Percentiles rank a stretch among this genome's conserved stretches.
phyloP scores from a whole-genome alignment of 2,888 invertebrate genomes.

The Netelia inedita region DNA sequence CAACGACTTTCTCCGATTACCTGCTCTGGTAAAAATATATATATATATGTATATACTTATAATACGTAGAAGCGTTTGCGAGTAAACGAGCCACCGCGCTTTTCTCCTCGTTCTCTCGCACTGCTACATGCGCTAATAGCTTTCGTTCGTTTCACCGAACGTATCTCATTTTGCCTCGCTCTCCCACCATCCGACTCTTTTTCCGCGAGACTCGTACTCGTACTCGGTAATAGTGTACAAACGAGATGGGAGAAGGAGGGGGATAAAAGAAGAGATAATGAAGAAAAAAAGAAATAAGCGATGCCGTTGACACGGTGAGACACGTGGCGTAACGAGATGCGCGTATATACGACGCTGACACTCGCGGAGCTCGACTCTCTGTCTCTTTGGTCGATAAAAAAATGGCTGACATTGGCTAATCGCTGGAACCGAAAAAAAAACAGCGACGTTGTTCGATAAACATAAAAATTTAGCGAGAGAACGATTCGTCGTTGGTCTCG shows the following conservation, averaged over 20 bases:
- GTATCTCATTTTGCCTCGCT: neutral
- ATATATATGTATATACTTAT: neutral
- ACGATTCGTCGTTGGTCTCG: too few relatives aligned
- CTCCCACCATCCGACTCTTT: neutral
- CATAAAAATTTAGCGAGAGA: too few relatives aligned
- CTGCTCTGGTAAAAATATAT: conserved; percentile 57
- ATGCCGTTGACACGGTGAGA: conserved; percentile 53
- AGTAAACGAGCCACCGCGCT: conserved; percentile 36
- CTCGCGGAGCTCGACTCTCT: neutral
- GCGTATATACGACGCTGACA: neutral
- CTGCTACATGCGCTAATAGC: conserved; percentile 52
- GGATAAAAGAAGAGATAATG: neutral
- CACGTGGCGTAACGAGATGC: conserved; percentile 48
- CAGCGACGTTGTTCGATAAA: too few relatives aligned
- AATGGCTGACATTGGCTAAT: too few relatives aligned
- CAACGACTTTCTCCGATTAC: conserved; percentile 83
- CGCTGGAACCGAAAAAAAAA: too few relatives aligned
- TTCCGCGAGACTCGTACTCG: neutral
- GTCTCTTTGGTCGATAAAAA: too few relatives aligned
- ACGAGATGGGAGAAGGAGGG: neutral
- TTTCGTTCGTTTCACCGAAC: conserved; percentile 31
- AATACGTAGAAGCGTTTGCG: neutral
- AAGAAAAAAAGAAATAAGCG: conserved; percentile 12
- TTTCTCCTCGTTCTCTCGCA: conserved; percentile 35
- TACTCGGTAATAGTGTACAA: neutral